Conservation (phyloP, 2,113 vertebrate species). For the Leptobrachium leishanense region DNA sequence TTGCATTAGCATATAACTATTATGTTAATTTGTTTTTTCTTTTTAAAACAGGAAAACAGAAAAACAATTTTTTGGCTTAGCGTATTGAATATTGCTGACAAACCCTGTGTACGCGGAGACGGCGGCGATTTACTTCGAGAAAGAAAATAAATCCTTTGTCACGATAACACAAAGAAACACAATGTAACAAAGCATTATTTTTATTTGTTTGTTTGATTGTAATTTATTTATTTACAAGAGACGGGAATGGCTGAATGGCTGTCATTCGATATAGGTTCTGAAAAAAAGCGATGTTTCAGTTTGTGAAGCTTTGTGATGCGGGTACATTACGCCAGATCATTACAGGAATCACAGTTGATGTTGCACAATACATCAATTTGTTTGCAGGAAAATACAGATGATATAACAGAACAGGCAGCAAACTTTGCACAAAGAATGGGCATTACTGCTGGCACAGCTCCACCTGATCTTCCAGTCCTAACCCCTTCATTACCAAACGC, state of each 20-base stretch:
- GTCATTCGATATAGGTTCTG: background rate
- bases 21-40: conserved; percentile 2
- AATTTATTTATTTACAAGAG: background rate
- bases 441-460: no score
- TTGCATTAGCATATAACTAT: conserved; percentile 30
- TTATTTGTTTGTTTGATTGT: no score
- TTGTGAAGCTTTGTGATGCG: background rate
- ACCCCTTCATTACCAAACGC: no score
- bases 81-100: background rate
- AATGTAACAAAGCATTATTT: background rate
- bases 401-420: no score
- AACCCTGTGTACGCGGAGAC: background rate
- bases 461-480: no score
- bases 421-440: no score
- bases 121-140: background rate
- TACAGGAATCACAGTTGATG: no score
- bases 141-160: background rate
- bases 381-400: no score
- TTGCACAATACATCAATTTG: no score
- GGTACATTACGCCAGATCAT: no score
- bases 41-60: conserved; percentile 12
- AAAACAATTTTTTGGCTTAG: background rate
- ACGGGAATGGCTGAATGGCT: background rate
- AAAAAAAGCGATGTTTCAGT: background rate
- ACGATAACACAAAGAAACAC: background rate